These are phyloP conservation scores for Eospalax fontanierii DNA, from an alignment of 2,797 vertebrate species.

Conservation along the genomic window DNA sequence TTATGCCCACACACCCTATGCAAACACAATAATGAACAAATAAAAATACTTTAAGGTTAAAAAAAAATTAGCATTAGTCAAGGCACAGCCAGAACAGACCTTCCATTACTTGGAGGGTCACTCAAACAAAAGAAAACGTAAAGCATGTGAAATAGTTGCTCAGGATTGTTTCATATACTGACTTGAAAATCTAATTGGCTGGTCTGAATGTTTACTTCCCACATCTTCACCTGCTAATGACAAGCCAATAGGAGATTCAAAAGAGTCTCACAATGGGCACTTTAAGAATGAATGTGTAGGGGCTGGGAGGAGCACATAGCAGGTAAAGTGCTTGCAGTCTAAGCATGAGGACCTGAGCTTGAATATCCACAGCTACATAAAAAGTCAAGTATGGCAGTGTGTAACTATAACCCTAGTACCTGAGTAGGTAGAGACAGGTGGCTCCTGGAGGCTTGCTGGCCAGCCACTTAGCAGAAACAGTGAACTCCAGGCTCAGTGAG, in stretches of 20 bases:
- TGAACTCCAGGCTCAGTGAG: neutral
- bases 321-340: neutral
- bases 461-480: neutral
- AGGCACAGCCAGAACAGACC: too few species aligned
- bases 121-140: neutral
- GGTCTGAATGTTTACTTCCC: neutral
- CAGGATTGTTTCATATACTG: neutral
- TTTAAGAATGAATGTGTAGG: neutral
- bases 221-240: neutral
- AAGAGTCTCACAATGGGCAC: neutral
- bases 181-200: constrained; percentile 20
- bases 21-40: neutral
- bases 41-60: neutral
- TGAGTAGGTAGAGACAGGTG: neutral
- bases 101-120: neutral
- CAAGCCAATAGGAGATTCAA: neutral
- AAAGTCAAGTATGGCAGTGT: neutral
- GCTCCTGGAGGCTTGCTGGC: neutral
- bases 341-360: neutral
- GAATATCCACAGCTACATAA: neutral
- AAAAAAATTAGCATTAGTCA: neutral
- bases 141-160: neutral
- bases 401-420: neutral
- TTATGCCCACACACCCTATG: neutral
- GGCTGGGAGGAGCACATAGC: neutral